phyloP scores from a whole-genome alignment of 2,888 invertebrate genomes.

The Punctoribates punctum region DNA sequence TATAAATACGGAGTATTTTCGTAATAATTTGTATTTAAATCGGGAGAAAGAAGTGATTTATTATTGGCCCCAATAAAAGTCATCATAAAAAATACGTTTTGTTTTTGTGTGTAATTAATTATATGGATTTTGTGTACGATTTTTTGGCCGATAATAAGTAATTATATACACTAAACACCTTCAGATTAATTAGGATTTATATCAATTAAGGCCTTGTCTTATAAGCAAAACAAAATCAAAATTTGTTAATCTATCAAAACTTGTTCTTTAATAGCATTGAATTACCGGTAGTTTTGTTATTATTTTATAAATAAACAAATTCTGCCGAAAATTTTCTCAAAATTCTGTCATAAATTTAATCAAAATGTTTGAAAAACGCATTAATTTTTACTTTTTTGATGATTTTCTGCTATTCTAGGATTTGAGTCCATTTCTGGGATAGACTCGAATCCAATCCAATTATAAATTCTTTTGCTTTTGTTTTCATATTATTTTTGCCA shows the following conservation, averaged over 20 bases:
- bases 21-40: neutral
- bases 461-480: too few relatives aligned
- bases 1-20: too few relatives aligned
- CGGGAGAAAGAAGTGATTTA: neutral
- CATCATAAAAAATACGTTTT: neutral
- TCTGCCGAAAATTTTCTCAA: neutral
- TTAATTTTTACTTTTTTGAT: neutral
- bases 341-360: neutral
- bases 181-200: neutral
- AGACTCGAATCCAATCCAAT: too few relatives aligned
- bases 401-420: too few relatives aligned
- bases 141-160: slow-evolving; percentile 5
- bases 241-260: neutral
- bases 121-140: neutral
- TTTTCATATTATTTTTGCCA: too few relatives aligned
- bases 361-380: neutral
- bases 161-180: slow-evolving; percentile 22
- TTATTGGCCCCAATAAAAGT: slow-evolving; percentile 19
- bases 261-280: neutral
- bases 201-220: neutral
- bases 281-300: neutral
- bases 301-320: neutral
- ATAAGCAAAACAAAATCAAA: neutral
- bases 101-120: neutral
- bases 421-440: too few relatives aligned